Evolutionary conservation across 2,113 vertebrate genomes (phyloP), one percentile per base, ranked within the genome.

Genomic region (Aviceda subcristata): DNA sequence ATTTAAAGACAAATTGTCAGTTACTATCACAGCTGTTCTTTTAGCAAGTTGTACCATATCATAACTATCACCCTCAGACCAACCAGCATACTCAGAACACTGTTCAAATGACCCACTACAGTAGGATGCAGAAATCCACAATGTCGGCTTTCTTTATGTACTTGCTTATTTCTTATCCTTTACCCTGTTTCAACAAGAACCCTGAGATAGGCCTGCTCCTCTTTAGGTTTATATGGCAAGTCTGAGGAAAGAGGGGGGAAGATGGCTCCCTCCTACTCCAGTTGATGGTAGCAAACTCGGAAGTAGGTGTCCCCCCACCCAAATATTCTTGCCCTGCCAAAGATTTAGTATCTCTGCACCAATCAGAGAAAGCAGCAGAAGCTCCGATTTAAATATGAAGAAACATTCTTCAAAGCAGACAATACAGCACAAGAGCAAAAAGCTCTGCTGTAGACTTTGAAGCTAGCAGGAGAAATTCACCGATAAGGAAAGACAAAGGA

Each of bases 361-460:
- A 29, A 45, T 80, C 62, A 68, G 34, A 46, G 38, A 66, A 59
- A 55, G 10, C 62, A n/a, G 74, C 56, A 88, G 84, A 19, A 91
- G 30, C 29, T 75, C 19, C 1, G 3, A 71, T n/a, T 68, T 26
- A 86, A 79, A 63, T 13, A 36, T 11, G 36, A 90, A 90, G 18
- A 46, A 30, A 86, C 22, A 38, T 53, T 71, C 39, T 92, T 89
- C 80, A 81, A 92, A 77, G 85, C 81, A 95, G 64, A 68, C 82
- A 84, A 48, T 57, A 59, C 4, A 69, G 39, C 30, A 62, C n/a
- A 82, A 67, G 66, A 53, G 15, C 27, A 86, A 71, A 77, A 57
- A 63, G 15, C 8, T 86, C 56, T 74, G 32, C 32, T 15, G 7
- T 15, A 48, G 19, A 66, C 30, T 43, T 45, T 27, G 34, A 92